phyloP scores from a whole-genome alignment of 2,888 invertebrate genomes.

The Folsomia candida region DNA sequence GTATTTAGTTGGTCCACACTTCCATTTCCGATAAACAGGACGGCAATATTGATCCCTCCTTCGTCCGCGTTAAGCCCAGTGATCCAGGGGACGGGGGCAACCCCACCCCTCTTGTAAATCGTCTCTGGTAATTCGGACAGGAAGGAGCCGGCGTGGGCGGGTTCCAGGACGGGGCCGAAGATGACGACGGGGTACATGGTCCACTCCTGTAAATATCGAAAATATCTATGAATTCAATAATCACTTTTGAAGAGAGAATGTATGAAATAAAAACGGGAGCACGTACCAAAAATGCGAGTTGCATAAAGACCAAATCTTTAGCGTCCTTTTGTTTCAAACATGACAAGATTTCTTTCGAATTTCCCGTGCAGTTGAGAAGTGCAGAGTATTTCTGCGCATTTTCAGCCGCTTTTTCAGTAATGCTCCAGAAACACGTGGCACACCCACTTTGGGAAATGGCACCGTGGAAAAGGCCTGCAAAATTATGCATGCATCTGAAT shows the following conservation, averaged over 20 bases:
- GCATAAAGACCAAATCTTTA: constrained; percentile 28
- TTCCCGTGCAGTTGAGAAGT: constrained; percentile 35
- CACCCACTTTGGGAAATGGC: constrained; percentile 47
- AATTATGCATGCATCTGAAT: neutral
- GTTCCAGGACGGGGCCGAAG: constrained; percentile 47
- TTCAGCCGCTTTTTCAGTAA: constrained; percentile 35
- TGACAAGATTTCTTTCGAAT: constrained; percentile 32
- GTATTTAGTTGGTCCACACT: constrained; percentile 36
- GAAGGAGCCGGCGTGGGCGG: constrained; percentile 34
- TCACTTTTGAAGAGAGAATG: neutral
- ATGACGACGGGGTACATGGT: constrained; percentile 44
- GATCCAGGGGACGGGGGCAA: constrained; percentile 45
- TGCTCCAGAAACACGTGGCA: constrained; percentile 47
- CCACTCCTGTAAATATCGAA: constrained; percentile 45
- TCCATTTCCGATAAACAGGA: constrained; percentile 31
- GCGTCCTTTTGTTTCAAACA: constrained; percentile 40
- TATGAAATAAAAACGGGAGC: neutral
- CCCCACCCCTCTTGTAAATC: constrained; percentile 35
- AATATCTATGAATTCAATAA: constrained; percentile 9
- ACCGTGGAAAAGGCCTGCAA: constrained; percentile 41
- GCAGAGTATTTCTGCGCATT: constrained; percentile 24
- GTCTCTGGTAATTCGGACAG: constrained; percentile 41
- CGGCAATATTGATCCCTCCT: constrained; percentile 43
- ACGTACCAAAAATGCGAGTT: constrained; percentile 38
- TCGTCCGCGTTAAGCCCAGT: constrained; percentile 45